Conservation (phyloP, 2,797 vertebrate species). For the Channa striata region DNA sequence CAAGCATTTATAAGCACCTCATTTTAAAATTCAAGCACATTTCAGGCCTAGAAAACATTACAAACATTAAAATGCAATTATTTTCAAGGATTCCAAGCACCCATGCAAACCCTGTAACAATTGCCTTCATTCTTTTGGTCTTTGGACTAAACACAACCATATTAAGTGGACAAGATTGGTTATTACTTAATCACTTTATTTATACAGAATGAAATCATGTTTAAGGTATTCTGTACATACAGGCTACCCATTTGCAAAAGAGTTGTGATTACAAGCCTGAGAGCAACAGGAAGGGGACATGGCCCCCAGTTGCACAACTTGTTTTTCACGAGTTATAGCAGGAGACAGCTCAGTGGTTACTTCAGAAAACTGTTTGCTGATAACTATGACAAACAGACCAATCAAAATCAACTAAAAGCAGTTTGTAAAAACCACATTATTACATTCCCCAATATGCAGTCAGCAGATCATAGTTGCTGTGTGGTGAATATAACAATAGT, state of each 20-base stretch:
- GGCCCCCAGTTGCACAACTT: conserved; percentile 78
- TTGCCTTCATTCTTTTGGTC: background rate
- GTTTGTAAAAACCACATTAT: conserved; percentile 28
- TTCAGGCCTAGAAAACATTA: too few species aligned
- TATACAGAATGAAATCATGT: background rate
- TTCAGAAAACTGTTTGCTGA: conserved; percentile 61
- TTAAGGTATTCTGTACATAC: background rate
- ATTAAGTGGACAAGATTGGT: background rate
- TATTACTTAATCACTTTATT: background rate
- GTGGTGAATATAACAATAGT: conserved; percentile 47
- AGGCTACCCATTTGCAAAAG: conserved; percentile 51
- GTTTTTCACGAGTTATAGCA: conserved; percentile 68
- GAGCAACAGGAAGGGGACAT: conserved; percentile 73
- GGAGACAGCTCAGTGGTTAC: conserved; percentile 69
- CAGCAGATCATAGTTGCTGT: conserved; percentile 19
- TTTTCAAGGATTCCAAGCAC: too few species aligned
- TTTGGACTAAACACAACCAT: background rate
- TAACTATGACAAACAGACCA: conserved; percentile 53
- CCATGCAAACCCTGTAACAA: background rate
- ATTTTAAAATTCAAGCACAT: too few species aligned
- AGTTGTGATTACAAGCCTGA: conserved; percentile 69
- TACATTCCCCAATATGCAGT: conserved; percentile 34
- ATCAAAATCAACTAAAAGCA: conserved; percentile 42
- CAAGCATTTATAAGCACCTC: too few species aligned
- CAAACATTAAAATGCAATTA: too few species aligned